Conservation (phyloP, 1,140 invertebrate genomes). For the Rhopalosiphum padi region DNA sequence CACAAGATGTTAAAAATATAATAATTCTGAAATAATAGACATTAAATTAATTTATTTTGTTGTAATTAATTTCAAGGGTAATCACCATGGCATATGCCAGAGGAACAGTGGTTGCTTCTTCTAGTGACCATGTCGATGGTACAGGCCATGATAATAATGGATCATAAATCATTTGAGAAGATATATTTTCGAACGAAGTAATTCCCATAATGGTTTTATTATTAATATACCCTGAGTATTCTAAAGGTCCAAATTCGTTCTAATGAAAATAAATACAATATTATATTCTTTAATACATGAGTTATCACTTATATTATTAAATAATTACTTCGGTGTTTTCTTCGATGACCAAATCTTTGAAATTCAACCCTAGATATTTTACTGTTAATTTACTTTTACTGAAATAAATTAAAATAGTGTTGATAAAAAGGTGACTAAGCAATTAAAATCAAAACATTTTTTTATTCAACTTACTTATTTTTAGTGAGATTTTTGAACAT, state of each 20-base stretch:
- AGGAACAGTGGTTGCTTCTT: conserved; percentile 70
- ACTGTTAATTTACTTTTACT: not conserved
- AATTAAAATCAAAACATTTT: not conserved
- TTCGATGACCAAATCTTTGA: conserved; percentile 1
- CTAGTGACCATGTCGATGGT: conserved; percentile 67
- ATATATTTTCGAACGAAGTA: not conserved
- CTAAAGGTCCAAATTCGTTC: conserved; percentile 10
- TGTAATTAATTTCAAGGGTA: not conserved
- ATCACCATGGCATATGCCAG: conserved; percentile 61
- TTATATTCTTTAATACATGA: not conserved
- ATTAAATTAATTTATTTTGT: not conserved
- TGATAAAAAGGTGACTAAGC: not conserved
- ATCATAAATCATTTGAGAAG: not conserved
- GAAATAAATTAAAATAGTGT: not conserved
- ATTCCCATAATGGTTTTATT: conserved; percentile 31
- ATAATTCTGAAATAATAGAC: not conserved
- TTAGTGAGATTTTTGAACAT: not conserved
- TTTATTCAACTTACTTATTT: not conserved
- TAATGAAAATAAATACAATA: not conserved
- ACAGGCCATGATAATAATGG: conserved; percentile 65
- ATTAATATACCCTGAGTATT: not conserved
- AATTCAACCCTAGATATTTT: conserved; percentile 29
- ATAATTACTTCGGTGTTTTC: not conserved
- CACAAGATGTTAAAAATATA: conserved; percentile 12
- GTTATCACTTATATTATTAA: not conserved